Evolutionary conservation across 2,113 vertebrate species (phyloP), one percentile per base, ranked within the genome.

Genomic region (Monopterus albus): DNA sequence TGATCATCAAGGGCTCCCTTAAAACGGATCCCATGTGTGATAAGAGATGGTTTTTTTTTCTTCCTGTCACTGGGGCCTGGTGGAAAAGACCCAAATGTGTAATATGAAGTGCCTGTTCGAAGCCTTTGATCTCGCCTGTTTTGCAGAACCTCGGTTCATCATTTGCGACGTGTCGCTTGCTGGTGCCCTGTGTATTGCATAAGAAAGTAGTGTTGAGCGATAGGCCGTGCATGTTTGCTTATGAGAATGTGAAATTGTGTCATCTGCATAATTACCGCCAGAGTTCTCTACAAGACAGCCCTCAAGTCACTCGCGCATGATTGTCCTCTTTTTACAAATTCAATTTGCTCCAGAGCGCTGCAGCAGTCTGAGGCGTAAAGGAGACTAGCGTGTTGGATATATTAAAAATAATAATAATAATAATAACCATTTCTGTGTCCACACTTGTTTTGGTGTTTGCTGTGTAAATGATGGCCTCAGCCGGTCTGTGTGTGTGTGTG

Each of bases 51-150:
- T 88, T 87, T 88, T 6, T 15, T 40, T 56, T 25, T 40, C 15
- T 38, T 92, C 79, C 90, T 92, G 92, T 91, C 89, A 72, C 67
- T 11, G 88, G 86, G 89, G 90, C 90, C 89, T 92, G 90, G 91
- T 92, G 92, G 92, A 94, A 91, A 92, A 93, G 86, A 94, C 94
- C 92, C 91, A 93, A 94, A 94, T 88, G 88, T 93, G 92, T 94
- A 92, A 95, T 94, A 89, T 92, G 91, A 92, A 95, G 89, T 91
- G 90, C 88, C 87, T 84, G 93, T 93, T 92, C 88, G 92, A 91
- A 92, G 73, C 85, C 93, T 96, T 95, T 95, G 93, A 95, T 94
- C 91, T 92, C 69, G 80, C 83, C 89, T 91, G 88, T 80, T 92
- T 89, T 91, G 88, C 91, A 73, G 57, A 80, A 81, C 62, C 75